Evolutionary conservation across 2,113 vertebrate genomes (phyloP).

Genomic region (Sus scrofa): T2T-Sscrofa CM000828.6:42695501-42696000

Average conservation of each 20-base stretch:
- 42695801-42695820: conserved; percentile 43
- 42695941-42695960: conserved; percentile 16
- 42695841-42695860: background rate
- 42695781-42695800: conserved; percentile 37
- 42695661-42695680: background rate
- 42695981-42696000: conserved; percentile 49
- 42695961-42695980: background rate
- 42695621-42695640: conserved; percentile 33
- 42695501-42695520: conserved; percentile 28
- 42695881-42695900: conserved; percentile 11
- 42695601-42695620: background rate
- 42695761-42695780: conserved; percentile 46
- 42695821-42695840: conserved; percentile 8
- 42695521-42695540: conserved; percentile 43
- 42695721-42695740: conserved; percentile 27
- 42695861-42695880: conserved; percentile 22
- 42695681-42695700: conserved; percentile 56
- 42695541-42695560: conserved; percentile 3
- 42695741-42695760: conserved; percentile 22
- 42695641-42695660: background rate
- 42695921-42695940: conserved; percentile 34
- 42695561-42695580: background rate
- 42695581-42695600: background rate
- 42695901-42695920: background rate
- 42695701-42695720: conserved; percentile 10